A percentile compares a stretch with the other conserved stretches of the same genome.
Evolutionary conservation across 2,113 vertebrate species (phyloP).

Genomic region (Eptatretus burgeri): DNA sequence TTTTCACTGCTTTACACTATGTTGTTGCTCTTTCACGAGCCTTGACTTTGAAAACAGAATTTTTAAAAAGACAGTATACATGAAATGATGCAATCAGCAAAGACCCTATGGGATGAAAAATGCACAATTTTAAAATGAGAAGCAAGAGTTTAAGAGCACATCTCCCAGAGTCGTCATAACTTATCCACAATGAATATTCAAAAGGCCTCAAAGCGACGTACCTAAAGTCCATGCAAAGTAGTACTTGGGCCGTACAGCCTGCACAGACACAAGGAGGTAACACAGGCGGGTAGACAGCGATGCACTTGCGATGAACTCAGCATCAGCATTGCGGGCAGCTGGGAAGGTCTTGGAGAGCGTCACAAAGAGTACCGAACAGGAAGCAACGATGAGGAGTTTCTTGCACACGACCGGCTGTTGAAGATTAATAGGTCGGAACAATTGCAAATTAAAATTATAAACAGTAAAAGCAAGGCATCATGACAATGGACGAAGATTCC

Average conservation of each 20-base stretch:
- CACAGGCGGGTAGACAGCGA: not conserved
- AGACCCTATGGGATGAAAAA: too few relatives aligned
- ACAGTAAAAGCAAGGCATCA: too few relatives aligned
- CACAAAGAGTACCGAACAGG: conserved; percentile 4
- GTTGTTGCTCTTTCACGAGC: too few relatives aligned
- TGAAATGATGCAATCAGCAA: too few relatives aligned
- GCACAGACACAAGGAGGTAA: conserved; percentile 9
- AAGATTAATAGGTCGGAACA: not conserved
- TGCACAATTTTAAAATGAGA: too few relatives aligned
- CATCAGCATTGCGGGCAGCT: conserved; percentile 8
- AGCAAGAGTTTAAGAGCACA: too few relatives aligned
- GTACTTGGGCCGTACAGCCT: conserved; percentile 11
- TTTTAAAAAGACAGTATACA: too few relatives aligned
- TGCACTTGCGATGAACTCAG: not conserved
- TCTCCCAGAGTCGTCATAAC: too few relatives aligned
- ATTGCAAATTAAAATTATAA: not conserved
- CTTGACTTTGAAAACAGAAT: too few relatives aligned
- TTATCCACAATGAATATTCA: too few relatives aligned
- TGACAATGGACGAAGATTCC: too few relatives aligned
- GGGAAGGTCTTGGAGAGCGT: conserved; percentile 6
- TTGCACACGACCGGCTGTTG: not conserved
- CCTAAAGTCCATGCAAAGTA: conserved; percentile 13
- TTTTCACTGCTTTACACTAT: too few relatives aligned
- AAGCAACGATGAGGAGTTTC: conserved; percentile 2
- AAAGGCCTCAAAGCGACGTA: conserved; percentile 1